phyloP scores from a whole-genome alignment of 2,888 invertebrate species.

The Panopea generosa region DNA sequence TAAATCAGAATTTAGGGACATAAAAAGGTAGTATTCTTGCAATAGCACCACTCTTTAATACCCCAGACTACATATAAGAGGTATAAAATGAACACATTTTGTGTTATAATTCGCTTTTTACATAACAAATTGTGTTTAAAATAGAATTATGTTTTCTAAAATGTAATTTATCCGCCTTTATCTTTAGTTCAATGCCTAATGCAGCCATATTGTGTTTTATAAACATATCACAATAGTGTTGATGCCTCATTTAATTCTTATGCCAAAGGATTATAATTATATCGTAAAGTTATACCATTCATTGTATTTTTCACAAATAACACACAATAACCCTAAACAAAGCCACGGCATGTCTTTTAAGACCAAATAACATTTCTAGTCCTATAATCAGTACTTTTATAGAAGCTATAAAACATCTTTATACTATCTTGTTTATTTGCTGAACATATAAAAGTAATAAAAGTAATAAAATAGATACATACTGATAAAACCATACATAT shows the following conservation, averaged over 20 bases:
- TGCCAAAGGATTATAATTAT: neutral
- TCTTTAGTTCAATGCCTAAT: neutral
- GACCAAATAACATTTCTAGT: too few relatives aligned
- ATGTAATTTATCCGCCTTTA: constrained; percentile 9
- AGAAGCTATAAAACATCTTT: too few relatives aligned
- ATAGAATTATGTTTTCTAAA: neutral
- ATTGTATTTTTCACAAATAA: too few relatives aligned
- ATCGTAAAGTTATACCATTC: neutral
- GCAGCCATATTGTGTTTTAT: neutral
- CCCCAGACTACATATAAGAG: constrained; percentile 20
- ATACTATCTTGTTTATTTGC: neutral
- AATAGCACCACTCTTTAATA: constrained; percentile 4
- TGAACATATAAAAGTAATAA: neutral
- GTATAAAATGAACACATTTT: constrained; percentile 38
- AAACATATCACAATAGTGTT: too few relatives aligned
- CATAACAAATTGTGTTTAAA: constrained; percentile 14
- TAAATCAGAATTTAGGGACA: constrained; percentile 11
- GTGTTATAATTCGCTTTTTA: constrained; percentile 22
- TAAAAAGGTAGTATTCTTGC: constrained; percentile 13
- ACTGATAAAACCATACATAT: neutral
- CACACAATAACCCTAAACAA: too few relatives aligned
- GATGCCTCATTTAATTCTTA: neutral
- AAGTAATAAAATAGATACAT: neutral
- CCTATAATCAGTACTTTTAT: too few relatives aligned
- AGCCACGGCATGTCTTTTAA: too few relatives aligned